phyloP scores from a whole-genome alignment of 2,113 vertebrate genomes.

The Plestiodon gilberti region DNA sequence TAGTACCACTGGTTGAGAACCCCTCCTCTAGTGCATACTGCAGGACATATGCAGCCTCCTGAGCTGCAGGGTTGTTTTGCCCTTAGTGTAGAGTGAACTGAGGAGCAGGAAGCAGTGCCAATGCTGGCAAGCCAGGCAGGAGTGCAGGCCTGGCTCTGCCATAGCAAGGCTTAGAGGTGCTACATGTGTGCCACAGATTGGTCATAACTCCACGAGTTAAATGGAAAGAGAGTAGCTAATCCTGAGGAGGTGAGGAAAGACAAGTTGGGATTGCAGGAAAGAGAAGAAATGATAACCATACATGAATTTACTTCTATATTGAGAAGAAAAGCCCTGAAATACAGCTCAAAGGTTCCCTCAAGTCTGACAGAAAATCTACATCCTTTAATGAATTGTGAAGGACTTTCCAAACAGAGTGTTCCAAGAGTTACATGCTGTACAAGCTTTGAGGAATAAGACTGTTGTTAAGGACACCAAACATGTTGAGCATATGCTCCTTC shows the following conservation, averaged over 20 bases:
- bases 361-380: not conserved
- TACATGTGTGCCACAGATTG: not conserved
- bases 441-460: not conserved
- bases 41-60: no score
- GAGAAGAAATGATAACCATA: not conserved
- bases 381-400: not conserved
- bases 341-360: not conserved
- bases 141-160: not conserved
- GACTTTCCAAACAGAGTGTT: conserved; percentile 14
- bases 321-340: conserved; percentile 27
- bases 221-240: not conserved
- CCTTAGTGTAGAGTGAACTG: not conserved
- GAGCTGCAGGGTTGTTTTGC: not conserved
- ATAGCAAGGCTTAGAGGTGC: not conserved
- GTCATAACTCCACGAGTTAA: not conserved
- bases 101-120: not conserved
- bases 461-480: conserved; percentile 26
- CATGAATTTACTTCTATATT: not conserved
- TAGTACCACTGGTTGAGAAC: no score
- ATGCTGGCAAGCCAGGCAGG: not conserved
- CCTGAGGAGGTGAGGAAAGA: not conserved
- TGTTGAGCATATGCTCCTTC: not conserved
- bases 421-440: conserved; percentile 20
- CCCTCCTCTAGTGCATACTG: not conserved
- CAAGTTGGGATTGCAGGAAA: not conserved